Evolutionary conservation across 2,888 invertebrate species (phyloP).

Genomic region (Portevinia maculata): DNA sequence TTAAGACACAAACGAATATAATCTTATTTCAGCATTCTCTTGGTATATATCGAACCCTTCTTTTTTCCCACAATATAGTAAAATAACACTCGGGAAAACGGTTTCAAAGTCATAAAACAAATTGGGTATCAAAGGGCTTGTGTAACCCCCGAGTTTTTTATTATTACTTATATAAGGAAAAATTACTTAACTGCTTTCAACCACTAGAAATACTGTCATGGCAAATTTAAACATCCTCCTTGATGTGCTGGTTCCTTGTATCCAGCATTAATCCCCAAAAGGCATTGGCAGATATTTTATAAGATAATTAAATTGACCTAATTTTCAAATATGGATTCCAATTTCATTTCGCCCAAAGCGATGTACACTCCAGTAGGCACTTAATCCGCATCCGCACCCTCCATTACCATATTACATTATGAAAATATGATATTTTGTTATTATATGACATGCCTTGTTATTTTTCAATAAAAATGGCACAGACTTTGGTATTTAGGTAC

Average conservation of each 20-base stretch:
- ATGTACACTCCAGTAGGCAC: neutral
- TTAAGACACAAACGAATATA: no score
- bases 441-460: conserved; percentile 16
- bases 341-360: conserved; percentile 19
- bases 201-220: neutral
- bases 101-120: no score
- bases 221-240: neutral
- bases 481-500: neutral
- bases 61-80: no score
- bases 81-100: no score
- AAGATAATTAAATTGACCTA: conserved; percentile 37
- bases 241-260: neutral
- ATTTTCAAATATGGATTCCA: conserved; percentile 37
- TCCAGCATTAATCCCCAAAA: neutral
- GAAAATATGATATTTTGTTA: conserved; percentile 12
- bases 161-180: no score
- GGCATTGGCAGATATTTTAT: neutral
- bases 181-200: neutral
- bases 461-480: conserved; percentile 24
- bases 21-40: no score
- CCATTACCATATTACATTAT: neutral
- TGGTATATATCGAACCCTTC: no score
- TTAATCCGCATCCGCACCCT: neutral
- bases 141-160: no score
- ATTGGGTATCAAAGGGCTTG: no score